Conservation (phyloP, 1,140 invertebrate genomes). For the Camponotus pennsylvanicus region DNA sequence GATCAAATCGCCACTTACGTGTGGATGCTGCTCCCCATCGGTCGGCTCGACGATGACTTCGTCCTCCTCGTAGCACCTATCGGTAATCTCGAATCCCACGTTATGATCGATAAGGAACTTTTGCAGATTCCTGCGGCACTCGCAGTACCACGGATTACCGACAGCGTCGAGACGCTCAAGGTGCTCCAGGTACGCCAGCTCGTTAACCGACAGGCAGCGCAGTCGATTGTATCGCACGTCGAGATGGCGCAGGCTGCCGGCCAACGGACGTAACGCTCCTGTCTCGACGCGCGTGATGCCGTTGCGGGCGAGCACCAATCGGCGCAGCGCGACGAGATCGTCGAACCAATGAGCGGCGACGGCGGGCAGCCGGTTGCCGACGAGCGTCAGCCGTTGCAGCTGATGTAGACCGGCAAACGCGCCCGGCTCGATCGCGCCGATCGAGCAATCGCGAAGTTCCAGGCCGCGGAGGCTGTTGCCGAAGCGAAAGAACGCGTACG, state of each 20-base stretch:
- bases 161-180: conserved; percentile 70
- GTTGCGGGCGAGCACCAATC: conserved; percentile 72
- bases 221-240: conserved; percentile 71
- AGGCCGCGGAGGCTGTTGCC: conserved; percentile 78
- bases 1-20: conserved; percentile 27
- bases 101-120: conserved; percentile 54
- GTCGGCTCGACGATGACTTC: conserved; percentile 13
- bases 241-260: conserved; percentile 63
- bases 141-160: conserved; percentile 76
- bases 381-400: conserved; percentile 70
- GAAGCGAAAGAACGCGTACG: conserved; percentile 78
- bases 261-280: conserved; percentile 60
- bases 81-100: conserved; percentile 74
- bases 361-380: conserved; percentile 67
- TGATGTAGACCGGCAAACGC: conserved; percentile 79
- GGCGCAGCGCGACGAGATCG: conserved; percentile 73
- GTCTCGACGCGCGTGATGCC: conserved; percentile 70
- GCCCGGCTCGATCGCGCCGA: conserved; percentile 71
- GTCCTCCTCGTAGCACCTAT: conserved; percentile 60
- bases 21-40: background rate
- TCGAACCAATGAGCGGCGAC: conserved; percentile 72
- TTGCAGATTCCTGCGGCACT: conserved; percentile 67
- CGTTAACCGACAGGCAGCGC: conserved; percentile 66
- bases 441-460: conserved; percentile 70
- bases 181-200: conserved; percentile 58